These are phyloP conservation scores for Mormyrus iriodes DNA, from an alignment of 2,113 vertebrate genomes.

Conservation along the genomic window DNA sequence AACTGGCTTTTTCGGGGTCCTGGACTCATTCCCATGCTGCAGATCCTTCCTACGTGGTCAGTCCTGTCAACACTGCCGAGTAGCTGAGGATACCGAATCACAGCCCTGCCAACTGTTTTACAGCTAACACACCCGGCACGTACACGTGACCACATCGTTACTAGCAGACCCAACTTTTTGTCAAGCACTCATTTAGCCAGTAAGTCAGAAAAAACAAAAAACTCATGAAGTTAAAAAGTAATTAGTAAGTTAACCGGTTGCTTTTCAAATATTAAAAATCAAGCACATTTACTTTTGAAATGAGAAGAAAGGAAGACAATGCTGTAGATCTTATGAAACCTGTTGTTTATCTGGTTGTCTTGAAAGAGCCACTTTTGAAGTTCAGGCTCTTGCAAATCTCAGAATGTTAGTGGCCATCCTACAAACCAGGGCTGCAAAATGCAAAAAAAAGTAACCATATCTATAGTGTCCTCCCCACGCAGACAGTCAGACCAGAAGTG, in stretches of 20 bases:
- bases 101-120: not conserved
- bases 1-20: conserved; percentile 13
- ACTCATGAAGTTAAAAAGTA: not conserved
- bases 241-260: not conserved
- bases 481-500: not conserved
- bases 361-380: not conserved
- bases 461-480: not conserved
- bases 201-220: not conserved
- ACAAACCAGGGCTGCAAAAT: not conserved
- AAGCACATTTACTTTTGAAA: not conserved
- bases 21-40: not conserved
- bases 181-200: not conserved
- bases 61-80: not conserved
- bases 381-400: not conserved
- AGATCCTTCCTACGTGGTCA: not conserved
- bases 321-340: not conserved
- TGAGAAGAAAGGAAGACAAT: not conserved
- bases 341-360: not conserved
- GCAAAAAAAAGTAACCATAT: not conserved
- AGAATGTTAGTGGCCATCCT: not conserved
- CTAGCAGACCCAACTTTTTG: not conserved
- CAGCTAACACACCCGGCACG: not conserved
- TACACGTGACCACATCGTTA: not conserved
- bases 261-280: not conserved
- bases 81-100: not conserved